These are phyloP conservation scores for Mesembrinibis cayennensis DNA, from an alignment of 2,113 vertebrate species.

Conservation along the genomic window DNA sequence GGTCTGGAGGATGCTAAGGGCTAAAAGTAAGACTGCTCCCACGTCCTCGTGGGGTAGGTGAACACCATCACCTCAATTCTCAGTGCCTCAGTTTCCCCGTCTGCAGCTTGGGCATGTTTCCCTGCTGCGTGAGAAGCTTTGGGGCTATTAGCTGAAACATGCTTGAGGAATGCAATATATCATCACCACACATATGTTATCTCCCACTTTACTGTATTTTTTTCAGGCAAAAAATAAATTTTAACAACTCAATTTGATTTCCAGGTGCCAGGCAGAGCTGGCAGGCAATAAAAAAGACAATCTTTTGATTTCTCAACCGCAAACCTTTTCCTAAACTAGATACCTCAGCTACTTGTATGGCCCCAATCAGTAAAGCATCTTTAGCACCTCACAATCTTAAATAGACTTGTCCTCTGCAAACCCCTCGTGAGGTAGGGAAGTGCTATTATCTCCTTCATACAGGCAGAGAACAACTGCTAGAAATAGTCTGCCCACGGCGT, in stretches of 20 bases:
- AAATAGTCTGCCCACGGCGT: not conserved
- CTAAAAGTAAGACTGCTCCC: not conserved
- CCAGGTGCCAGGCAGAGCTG: slow-evolving; percentile 10
- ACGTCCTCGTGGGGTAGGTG: accelerated
- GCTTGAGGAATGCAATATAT: not conserved
- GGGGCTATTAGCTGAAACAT: not conserved
- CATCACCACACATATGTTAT: not conserved
- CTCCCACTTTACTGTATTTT: not conserved
- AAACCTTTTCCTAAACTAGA: not conserved
- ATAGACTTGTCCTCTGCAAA: slow-evolving; percentile 16
- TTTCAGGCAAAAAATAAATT: not conserved
- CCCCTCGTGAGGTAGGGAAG: not conserved
- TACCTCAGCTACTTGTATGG: not conserved
- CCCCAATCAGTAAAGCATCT: slow-evolving; percentile 39
- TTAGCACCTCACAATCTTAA: slow-evolving; percentile 21
- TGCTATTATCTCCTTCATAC: slow-evolving; percentile 43
- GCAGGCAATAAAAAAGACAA: not conserved
- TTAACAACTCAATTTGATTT: slow-evolving; percentile 27
- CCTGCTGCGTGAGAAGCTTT: not conserved
- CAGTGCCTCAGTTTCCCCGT: not conserved
- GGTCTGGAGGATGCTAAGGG: not conserved
- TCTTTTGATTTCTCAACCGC: not conserved
- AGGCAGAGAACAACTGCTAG: not conserved
- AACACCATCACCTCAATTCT: not conserved
- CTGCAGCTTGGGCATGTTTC: not conserved